These are phyloP conservation scores for Tragelaphus oryx DNA, from an alignment of 2,797 vertebrate species.

Conservation along the genomic window DNA sequence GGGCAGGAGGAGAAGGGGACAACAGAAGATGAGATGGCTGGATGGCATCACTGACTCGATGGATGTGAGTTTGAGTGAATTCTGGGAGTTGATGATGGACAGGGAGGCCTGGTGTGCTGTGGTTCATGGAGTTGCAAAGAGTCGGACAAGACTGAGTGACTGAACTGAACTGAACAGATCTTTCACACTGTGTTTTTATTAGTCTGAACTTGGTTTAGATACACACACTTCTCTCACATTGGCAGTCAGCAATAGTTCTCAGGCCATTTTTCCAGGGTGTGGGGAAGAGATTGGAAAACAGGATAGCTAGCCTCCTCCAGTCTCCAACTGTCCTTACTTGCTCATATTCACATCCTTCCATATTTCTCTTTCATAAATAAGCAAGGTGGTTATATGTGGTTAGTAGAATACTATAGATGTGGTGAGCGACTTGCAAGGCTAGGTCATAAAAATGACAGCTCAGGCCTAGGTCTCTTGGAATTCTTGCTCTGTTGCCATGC, in stretches of 20 bases:
- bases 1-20: too few relatives aligned
- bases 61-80: too few relatives aligned
- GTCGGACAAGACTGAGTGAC: too few relatives aligned
- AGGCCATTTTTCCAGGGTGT: neutral
- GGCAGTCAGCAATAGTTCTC: neutral
- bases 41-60: too few relatives aligned
- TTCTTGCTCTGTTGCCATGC: neutral
- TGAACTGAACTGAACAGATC: neutral
- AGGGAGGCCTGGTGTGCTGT: too few relatives aligned
- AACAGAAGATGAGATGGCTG: too few relatives aligned
- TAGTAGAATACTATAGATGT: neutral
- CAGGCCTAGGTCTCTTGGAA: neutral
- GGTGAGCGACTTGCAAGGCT: neutral
- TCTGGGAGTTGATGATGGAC: too few relatives aligned
- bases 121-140: rapidly evolving
- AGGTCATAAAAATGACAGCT: neutral
- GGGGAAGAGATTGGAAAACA: neutral
- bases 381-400: neutral
- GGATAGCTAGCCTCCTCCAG: neutral
- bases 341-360: neutral
- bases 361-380: neutral
- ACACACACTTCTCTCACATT: neutral
- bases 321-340: neutral
- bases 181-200: neutral
- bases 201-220: neutral